Evolutionary conservation across 2,888 invertebrate species (phyloP).

Genomic region (Euclidia mi): DNA sequence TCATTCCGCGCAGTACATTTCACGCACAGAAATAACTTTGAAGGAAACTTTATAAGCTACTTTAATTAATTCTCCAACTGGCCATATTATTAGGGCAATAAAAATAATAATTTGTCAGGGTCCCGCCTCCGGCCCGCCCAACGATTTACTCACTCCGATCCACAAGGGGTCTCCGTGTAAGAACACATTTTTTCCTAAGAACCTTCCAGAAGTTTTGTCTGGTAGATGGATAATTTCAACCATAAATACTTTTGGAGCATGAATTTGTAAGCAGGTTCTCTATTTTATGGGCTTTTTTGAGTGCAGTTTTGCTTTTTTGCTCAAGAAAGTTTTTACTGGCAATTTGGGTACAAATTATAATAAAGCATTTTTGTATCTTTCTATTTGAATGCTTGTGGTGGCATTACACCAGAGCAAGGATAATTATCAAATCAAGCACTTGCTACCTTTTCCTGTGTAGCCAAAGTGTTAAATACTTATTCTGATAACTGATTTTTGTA

Average conservation of each 20-base stretch:
- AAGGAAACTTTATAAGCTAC: conserved; percentile 25
- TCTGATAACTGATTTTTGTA: no score
- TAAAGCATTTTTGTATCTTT: no score
- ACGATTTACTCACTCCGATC: conserved; percentile 61
- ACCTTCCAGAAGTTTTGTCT: conserved; percentile 29
- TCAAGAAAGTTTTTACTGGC: no score
- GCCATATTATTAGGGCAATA: conserved; percentile 72
- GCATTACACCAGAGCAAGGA: no score
- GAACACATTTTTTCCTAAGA: conserved; percentile 36
- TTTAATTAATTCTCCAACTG: conserved; percentile 72
- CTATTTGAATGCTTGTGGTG: no score
- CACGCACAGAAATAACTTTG: not conserved
- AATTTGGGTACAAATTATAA: no score
- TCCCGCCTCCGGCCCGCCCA: conserved; percentile 60
- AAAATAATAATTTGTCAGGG: conserved; percentile 76
- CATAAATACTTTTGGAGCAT: conserved; percentile 16
- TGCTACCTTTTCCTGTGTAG: no score
- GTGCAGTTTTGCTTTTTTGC: no score
- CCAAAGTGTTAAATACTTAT: no score
- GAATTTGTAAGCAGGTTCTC: not conserved
- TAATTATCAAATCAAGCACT: no score
- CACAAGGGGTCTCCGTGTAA: conserved; percentile 26
- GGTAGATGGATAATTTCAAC: conserved; percentile 26
- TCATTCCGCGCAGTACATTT: not conserved
- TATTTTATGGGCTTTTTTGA: not conserved